Evolutionary conservation across 2,888 invertebrate genomes (phyloP), one percentile per base, ranked within the genome.

Genomic region (Caradrina kadenii): DNA sequence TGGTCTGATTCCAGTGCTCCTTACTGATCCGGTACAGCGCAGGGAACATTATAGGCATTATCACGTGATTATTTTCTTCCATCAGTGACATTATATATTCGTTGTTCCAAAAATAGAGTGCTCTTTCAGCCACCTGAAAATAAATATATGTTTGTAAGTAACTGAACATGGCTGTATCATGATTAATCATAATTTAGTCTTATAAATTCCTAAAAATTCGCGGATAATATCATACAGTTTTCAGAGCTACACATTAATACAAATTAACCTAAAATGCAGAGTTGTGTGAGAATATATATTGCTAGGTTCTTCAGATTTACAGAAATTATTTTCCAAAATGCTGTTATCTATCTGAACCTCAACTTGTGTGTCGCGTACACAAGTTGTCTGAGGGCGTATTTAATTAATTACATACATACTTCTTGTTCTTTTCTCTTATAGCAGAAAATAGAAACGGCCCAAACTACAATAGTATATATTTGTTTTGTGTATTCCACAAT

Each of bases 1-100:
- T 99, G 82, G 99, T 99, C 96, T 99, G 99, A 96, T 99, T 99
- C 99, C 99, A 99, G 96, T 99, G 99, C 95, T 99, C 99, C 97
- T 99, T 99, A 94, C 99, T 99, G 96, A 99, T 99, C 92, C 99
- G 98, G 96, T 99, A 99, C 90, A 99, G 96, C 83, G 99, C 99
- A 80, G 99, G 99, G 96, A 99, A 99, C 99, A 99, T 99, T 88
- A 99, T 99, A 86, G 99, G 99, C 98, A 99, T 98, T 93, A 99
- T 99, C 91, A 99, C 98, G 93, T 98, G 98, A 93, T 99, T 99
- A 96, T 99, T 99, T 94, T 99, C 99, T 94, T 99, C 99, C 97
- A 99, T 99, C 96, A 99, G 96, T 81, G 99, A 99, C 98, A 99
- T 98, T 91, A 99, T 99, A 96, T 99, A 99, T 97, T 99, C 99